A percentile compares a stretch with the other conserved stretches of the same genome.
Conservation (phyloP, 1,140 invertebrate genomes). For the Halyomorpha halys region DNA sequence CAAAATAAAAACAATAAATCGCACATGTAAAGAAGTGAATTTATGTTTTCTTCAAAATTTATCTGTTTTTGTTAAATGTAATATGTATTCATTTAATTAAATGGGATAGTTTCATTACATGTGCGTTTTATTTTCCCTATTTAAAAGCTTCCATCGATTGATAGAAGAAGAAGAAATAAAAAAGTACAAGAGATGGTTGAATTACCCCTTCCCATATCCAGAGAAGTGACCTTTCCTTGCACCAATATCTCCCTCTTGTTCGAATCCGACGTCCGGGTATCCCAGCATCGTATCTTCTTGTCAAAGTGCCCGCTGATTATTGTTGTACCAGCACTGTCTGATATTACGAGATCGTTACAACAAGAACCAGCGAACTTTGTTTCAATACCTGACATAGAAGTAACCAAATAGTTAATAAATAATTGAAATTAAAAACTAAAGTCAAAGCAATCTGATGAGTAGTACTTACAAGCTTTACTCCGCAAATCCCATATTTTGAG, state of each 20-base stretch:
- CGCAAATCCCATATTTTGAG: conserved; percentile 95
- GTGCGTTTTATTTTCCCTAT: too few relatives aligned
- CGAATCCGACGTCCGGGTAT: conserved; percentile 65
- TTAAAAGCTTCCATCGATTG: too few relatives aligned
- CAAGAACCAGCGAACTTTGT: conserved; percentile 95
- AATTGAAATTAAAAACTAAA: neutral
- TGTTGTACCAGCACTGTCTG: conserved; percentile 74
- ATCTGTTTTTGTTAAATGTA: too few relatives aligned
- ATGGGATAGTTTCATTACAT: too few relatives aligned
- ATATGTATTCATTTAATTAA: too few relatives aligned
- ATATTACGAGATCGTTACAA: conserved; percentile 90
- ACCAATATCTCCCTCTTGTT: conserved; percentile 74
- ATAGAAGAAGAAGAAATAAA: too few relatives aligned
- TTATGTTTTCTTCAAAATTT: too few relatives aligned
- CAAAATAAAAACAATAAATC: too few relatives aligned
- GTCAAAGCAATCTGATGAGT: neutral
- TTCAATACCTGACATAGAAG: conserved; percentile 58
- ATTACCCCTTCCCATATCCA: conserved; percentile 83
- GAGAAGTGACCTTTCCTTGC: conserved; percentile 88
- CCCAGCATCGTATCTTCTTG: conserved; percentile 94
- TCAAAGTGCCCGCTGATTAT: conserved; percentile 97
- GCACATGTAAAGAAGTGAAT: too few relatives aligned
- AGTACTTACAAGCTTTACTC: conserved; percentile 78
- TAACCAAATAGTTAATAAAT: neutral
- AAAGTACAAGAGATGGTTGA: too few relatives aligned